Percentiles rank a stretch among this genome's conserved stretches.
phyloP scores from a whole-genome alignment of 2,888 invertebrate genomes.

The Ephialtes manifestator region DNA sequence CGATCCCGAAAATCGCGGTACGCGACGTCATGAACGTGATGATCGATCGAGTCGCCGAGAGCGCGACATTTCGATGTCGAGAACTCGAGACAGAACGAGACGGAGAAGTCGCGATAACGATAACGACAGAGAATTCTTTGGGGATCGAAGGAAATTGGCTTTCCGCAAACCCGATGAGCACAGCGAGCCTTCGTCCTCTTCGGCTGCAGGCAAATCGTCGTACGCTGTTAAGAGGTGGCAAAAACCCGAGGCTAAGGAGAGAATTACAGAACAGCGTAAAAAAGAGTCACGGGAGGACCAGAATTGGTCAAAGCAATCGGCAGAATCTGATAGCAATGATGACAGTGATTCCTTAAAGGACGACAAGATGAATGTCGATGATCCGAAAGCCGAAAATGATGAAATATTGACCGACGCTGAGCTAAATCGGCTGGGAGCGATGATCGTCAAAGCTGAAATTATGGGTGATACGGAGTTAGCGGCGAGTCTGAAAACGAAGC shows the following conservation, averaged over 20 bases:
- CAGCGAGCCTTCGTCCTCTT: conserved; percentile 58
- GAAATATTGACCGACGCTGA: conserved; percentile 90
- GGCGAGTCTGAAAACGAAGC: conserved; percentile 90
- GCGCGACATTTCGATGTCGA: conserved; percentile 69
- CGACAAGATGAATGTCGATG: conserved; percentile 57
- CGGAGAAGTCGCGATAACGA: conserved; percentile 62
- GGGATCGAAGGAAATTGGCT: conserved; percentile 63
- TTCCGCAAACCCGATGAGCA: conserved; percentile 79
- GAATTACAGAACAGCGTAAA: conserved; percentile 52
- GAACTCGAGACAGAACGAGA: conserved; percentile 71
- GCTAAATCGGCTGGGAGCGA: conserved; percentile 96
- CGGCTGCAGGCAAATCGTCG: conserved; percentile 55
- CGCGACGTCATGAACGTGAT: conserved; percentile 10
- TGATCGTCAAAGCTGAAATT: conserved; percentile 97
- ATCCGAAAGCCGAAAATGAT: conserved; percentile 45
- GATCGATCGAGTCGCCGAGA: conserved; percentile 47
- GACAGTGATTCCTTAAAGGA: conserved; percentile 60
- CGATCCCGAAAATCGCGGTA: conserved; percentile 50
- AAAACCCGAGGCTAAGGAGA: conserved; percentile 72
- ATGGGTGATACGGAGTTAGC: conserved; percentile 93
- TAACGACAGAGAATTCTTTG: conserved; percentile 59
- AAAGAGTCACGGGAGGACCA: conserved; percentile 10
- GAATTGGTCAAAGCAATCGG: conserved; percentile 33
- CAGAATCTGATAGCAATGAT: conserved; percentile 47
- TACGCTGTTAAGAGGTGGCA: conserved; percentile 76